Percentiles rank a stretch among this genome's conserved stretches.
Evolutionary conservation across 2,888 invertebrate species (phyloP).

Genomic region (Diploptera punctata): DNA sequence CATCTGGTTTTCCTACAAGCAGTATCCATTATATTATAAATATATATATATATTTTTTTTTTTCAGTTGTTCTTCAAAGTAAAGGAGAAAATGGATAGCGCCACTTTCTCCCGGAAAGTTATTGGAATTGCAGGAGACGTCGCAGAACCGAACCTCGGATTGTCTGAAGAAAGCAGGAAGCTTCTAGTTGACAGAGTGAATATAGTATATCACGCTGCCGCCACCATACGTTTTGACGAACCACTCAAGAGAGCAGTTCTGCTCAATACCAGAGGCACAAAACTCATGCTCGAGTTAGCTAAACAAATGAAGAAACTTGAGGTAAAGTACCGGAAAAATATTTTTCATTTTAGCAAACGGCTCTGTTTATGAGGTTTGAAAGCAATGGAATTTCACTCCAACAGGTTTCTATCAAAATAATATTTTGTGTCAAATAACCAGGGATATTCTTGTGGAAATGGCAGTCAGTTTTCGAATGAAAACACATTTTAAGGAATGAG

Average conservation of each 20-base stretch:
- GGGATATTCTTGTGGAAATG: too few species aligned
- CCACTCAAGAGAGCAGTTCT: conserved; percentile 86
- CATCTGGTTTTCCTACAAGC: not conserved
- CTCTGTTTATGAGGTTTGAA: too few species aligned
- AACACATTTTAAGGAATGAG: too few species aligned
- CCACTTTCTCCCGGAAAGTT: conserved; percentile 65
- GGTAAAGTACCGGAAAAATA: too few species aligned
- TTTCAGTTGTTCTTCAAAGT: conserved; percentile 78
- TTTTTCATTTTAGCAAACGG: too few species aligned
- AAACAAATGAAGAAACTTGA: conserved; percentile 74
- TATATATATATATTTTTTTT: conserved; percentile 46
- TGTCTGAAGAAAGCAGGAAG: conserved; percentile 70
- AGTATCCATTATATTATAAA: not conserved
- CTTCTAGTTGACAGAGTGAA: conserved; percentile 71
- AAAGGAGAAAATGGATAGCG: conserved; percentile 67
- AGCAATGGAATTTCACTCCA: too few species aligned
- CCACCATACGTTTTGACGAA: conserved; percentile 85
- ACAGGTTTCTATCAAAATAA: too few species aligned
- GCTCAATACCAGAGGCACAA: conserved; percentile 91
- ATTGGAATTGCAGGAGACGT: conserved; percentile 78
- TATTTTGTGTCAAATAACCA: too few species aligned
- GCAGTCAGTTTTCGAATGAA: too few species aligned
- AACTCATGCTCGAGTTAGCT: conserved; percentile 83
- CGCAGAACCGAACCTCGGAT: conserved; percentile 68
- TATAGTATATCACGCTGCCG: conserved; percentile 85